Conservation (phyloP, 2,113 vertebrate genomes). For the Nerophis lumbriciformis region DNA sequence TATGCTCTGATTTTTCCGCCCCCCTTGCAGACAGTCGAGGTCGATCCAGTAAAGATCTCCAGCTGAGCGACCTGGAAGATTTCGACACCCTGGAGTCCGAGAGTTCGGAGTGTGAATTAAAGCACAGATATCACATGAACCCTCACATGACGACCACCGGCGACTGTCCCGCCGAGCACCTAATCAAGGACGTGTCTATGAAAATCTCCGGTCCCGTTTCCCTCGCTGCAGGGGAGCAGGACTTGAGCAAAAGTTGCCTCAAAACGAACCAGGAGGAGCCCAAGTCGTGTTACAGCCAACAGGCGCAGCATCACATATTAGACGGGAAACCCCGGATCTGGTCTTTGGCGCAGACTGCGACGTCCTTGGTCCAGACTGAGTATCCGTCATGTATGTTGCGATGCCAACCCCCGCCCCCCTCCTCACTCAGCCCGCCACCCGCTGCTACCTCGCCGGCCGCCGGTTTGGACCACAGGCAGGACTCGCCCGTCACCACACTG, state of each 20-base stretch:
- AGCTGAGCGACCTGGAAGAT: slow-evolving; percentile 91
- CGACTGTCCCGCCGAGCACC: slow-evolving; percentile 62
- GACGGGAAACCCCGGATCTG: slow-evolving; percentile 94
- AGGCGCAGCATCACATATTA: slow-evolving; percentile 72
- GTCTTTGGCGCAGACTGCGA: slow-evolving; percentile 95
- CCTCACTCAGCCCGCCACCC: slow-evolving; percentile 61
- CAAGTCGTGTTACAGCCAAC: slow-evolving; percentile 78
- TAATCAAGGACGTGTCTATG: slow-evolving; percentile 76
- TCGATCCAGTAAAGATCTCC: slow-evolving; percentile 87
- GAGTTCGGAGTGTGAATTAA: slow-evolving; percentile 85
- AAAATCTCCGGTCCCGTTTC: slow-evolving; percentile 70
- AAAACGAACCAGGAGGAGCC: slow-evolving; percentile 71
- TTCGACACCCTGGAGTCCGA: slow-evolving; percentile 88
- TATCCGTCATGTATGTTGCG: slow-evolving; percentile 95
- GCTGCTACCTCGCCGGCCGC: slow-evolving; percentile 69
- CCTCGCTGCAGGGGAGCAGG: slow-evolving; percentile 67
- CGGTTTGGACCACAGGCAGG: slow-evolving; percentile 84
- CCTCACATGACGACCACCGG: slow-evolving; percentile 70
- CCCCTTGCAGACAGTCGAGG: slow-evolving; percentile 71
- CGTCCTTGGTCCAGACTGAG: slow-evolving; percentile 88
- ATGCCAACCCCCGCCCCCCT: slow-evolving; percentile 67
- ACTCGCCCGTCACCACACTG: slow-evolving; percentile 94
- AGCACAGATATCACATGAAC: slow-evolving; percentile 82
- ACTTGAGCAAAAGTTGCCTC: slow-evolving; percentile 81
- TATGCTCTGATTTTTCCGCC: neutral